Evolutionary conservation across 2,797 vertebrate genomes (phyloP).

Genomic region (Hipposideros larvatus): DNA sequence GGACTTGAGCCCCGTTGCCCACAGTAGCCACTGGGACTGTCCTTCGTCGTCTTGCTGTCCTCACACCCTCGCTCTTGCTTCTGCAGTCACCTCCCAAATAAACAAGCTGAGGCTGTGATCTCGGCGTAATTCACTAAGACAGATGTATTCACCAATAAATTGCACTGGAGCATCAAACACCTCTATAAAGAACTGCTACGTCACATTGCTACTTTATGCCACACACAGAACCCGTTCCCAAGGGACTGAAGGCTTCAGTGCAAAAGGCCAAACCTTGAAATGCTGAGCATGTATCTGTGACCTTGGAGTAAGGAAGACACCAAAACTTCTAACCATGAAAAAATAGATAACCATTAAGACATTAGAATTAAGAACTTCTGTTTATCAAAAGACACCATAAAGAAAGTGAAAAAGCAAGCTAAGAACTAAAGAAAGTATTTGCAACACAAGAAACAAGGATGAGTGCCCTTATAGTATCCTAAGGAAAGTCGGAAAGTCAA

Average conservation of each 20-base stretch:
- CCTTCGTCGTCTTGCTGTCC: background rate
- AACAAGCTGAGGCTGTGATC: background rate
- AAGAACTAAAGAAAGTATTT: background rate
- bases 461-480: background rate
- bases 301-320: background rate
- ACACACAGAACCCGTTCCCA: background rate
- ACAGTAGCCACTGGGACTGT: background rate
- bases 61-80: background rate
- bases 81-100: background rate
- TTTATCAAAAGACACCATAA: background rate
- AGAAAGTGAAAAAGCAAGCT: background rate
- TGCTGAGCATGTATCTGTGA: background rate
- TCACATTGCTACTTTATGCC: background rate
- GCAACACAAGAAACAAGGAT: background rate
- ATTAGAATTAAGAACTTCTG: background rate
- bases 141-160: background rate
- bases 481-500: constrained; percentile 3
- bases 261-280: background rate
- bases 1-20: background rate
- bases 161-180: background rate
- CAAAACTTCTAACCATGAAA: background rate
- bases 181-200: background rate
- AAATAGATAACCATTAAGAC: background rate
- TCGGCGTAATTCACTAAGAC: background rate
- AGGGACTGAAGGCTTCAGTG: background rate